Evolutionary conservation across 2,797 vertebrate genomes (phyloP), one percentile per base, ranked within the genome.

Genomic region (Sylvia borin): DNA sequence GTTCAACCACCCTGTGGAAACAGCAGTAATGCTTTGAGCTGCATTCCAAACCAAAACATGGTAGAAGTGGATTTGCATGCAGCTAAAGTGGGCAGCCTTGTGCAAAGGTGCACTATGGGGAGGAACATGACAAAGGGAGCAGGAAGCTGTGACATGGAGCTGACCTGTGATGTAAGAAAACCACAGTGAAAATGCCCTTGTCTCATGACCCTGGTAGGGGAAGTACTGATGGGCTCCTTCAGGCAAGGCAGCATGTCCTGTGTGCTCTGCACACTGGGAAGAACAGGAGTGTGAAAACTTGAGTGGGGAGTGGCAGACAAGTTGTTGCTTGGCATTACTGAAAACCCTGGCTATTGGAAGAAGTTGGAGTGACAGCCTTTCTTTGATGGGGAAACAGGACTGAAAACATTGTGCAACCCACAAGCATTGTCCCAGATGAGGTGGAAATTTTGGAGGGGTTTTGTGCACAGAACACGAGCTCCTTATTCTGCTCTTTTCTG

Each of bases 21-120:
- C 22, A 75, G 9, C 5, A 48, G 9, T 5, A 7, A 3, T 42
- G 47, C 48, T 53, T 65, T 65, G 16, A 42, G 43, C 61, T 62
- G 48, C 11, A 11, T n/a, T 73, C 40, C 32, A 57, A 19, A 40
- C 29, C 7, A 32, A 68, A 57, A 24, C n/a, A 34, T 12, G 38
- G 26, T 10, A 26, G 13, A 74, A 61, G 24, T 24, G 47, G 38
- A 7, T 75, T 71, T 68, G 58, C 21, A 31, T 0, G 0, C 31
- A 34, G 5, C 15, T 17, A 11, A 47, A 47, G 25, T 8, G 12
- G n/a, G 15, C 0, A 2, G 27, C 29, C 34, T 75, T 6, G 1
- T 25, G 20, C 10, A 67, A 51, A 74, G 25, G 34, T 42, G 38
- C 13, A 2, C 17, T 11, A 1, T 6, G 12, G 7, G 21, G 5